Evolutionary conservation across 2,888 invertebrate genomes (phyloP).

Genomic region (Drosophila hamatofila): DNA sequence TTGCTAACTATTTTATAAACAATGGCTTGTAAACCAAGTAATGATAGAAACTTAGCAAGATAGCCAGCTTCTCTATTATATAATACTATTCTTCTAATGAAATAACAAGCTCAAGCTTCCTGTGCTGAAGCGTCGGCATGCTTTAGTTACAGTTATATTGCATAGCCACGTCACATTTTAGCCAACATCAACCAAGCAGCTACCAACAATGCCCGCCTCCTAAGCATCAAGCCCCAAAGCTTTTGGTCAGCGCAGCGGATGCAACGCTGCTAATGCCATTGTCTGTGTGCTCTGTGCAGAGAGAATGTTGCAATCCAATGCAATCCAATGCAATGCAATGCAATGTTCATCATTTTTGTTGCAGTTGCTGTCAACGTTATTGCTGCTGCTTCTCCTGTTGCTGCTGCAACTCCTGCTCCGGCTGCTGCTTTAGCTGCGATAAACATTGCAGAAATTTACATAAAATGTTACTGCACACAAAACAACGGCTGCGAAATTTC

Average conservation of each 20-base stretch:
- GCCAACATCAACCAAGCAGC: slow-evolving; percentile 57
- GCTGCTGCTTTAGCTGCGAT: slow-evolving; percentile 35
- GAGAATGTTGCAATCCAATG: slow-evolving; percentile 40
- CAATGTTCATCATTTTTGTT: slow-evolving; percentile 20
- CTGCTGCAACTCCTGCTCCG: slow-evolving; percentile 4
- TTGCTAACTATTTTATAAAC: background rate
- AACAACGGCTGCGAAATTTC: slow-evolving; percentile 64
- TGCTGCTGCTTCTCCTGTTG: slow-evolving; percentile 13
- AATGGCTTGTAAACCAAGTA: background rate
- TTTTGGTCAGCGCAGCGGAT: slow-evolving; percentile 28
- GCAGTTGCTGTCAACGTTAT: slow-evolving; percentile 30
- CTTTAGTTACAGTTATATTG: slow-evolving; percentile 57
- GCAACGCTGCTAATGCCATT: slow-evolving; percentile 37
- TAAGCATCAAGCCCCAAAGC: slow-evolving; percentile 37
- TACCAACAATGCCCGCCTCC: slow-evolving; percentile 46
- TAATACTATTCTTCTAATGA: background rate
- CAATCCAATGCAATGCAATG: slow-evolving; percentile 13
- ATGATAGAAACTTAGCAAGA: background rate
- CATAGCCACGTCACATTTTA: slow-evolving; percentile 41
- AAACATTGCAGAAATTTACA: slow-evolving; percentile 50
- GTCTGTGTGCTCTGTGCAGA: slow-evolving; percentile 32
- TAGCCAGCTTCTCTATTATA: background rate
- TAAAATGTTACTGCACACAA: slow-evolving; percentile 61
- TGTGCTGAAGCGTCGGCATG: slow-evolving; percentile 35
- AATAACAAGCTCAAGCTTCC: slow-evolving; percentile 46